phyloP scores from a whole-genome alignment of 2,113 vertebrate genomes.

The Pomatorhinus ruficollis region DNA sequence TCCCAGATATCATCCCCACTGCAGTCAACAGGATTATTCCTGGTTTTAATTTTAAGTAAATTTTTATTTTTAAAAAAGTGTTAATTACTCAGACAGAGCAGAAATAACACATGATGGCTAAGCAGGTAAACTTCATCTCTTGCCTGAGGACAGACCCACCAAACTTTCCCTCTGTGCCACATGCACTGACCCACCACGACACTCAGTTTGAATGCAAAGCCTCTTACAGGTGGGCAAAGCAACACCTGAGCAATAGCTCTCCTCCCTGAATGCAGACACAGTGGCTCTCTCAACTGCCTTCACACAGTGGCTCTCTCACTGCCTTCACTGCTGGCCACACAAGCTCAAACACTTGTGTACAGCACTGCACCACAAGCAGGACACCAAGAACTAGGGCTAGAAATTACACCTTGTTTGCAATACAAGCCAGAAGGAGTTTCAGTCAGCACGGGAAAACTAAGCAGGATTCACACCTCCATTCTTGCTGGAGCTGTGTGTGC shows the following conservation, averaged over 20 bases:
- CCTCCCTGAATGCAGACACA: not conserved
- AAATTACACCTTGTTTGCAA: not conserved
- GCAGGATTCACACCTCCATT: not conserved
- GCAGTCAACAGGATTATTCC: not conserved
- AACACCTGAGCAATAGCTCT: not conserved
- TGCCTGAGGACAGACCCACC: not conserved
- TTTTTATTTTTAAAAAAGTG: not conserved
- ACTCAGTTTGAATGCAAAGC: not conserved
- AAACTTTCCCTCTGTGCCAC: not conserved
- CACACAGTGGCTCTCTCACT: not conserved
- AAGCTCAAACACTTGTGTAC: not conserved
- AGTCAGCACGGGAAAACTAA: not conserved
- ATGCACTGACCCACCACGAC: not conserved
- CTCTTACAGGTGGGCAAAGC: not conserved
- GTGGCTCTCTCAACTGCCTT: not conserved
- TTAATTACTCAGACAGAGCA: not conserved
- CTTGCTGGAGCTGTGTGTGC: rapidly evolving
- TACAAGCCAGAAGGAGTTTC: not conserved
- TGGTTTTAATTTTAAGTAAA: not conserved
- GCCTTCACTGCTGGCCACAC: not conserved
- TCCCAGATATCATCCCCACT: not conserved
- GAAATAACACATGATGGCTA: not conserved
- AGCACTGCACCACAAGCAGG: not conserved
- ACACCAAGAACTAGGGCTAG: not conserved
- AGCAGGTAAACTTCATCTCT: not conserved